Evolutionary conservation across 2,888 invertebrate genomes (phyloP).

Genomic region (Harmothoe impar): DNA sequence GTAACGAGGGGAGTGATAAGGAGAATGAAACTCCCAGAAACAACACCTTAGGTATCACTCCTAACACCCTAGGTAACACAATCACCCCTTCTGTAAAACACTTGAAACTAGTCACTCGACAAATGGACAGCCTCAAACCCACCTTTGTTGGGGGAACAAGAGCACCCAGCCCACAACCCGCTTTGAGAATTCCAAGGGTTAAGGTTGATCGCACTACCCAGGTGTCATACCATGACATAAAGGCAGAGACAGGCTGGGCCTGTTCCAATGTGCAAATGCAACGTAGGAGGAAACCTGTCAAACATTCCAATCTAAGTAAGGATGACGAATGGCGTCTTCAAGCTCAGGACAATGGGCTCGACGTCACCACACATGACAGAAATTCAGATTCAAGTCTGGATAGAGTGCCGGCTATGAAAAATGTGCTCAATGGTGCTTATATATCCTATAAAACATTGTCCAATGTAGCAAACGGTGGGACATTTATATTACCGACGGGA

Average conservation of each 20-base stretch:
- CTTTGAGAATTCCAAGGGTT: not conserved
- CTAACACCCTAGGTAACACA: not conserved
- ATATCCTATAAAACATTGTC: not conserved
- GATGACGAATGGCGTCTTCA: not conserved
- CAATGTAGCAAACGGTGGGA: not conserved
- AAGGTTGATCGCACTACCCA: slow-evolving; percentile 70
- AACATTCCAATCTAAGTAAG: not conserved
- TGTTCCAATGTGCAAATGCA: slow-evolving; percentile 44
- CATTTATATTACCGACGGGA: not conserved
- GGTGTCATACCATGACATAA: slow-evolving; percentile 72
- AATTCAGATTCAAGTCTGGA: not conserved
- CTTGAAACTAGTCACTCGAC: not conserved
- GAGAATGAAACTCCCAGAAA: not conserved
- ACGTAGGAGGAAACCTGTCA: slow-evolving; percentile 35
- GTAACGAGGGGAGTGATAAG: not conserved
- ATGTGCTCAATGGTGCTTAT: not conserved
- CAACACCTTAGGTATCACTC: not conserved
- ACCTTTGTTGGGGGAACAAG: not conserved
- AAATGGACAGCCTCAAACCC: not conserved
- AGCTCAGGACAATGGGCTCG: not conserved
- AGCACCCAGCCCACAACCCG: not conserved
- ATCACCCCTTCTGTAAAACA: not conserved
- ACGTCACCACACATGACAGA: not conserved
- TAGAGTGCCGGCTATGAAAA: not conserved
- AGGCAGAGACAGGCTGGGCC: slow-evolving; percentile 73